Evolutionary conservation across 2,113 vertebrate species (phyloP).

Genomic region (Numida meleagris): DNA sequence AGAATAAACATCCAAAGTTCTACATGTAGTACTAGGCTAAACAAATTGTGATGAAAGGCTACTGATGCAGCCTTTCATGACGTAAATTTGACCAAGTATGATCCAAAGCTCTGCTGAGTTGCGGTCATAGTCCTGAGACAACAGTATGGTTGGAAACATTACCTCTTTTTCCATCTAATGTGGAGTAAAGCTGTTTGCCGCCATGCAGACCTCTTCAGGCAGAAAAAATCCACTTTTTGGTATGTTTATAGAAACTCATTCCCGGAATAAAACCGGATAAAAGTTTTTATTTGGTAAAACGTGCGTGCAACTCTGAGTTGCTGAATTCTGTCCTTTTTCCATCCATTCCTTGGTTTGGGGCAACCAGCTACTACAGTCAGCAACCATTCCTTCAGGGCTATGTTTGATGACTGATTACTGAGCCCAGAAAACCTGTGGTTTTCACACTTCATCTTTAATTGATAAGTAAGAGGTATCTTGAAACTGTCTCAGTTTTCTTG

Average conservation of each 20-base stretch:
- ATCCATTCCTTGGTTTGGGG: neutral
- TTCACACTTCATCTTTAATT: neutral
- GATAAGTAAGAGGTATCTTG: neutral
- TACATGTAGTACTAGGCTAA: too few relatives aligned
- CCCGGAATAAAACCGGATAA: neutral
- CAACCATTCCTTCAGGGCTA: neutral
- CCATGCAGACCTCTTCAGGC: neutral
- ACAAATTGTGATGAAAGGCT: too few relatives aligned
- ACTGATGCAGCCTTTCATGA: too few relatives aligned
- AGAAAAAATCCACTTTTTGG: neutral
- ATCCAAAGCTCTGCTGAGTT: too few relatives aligned
- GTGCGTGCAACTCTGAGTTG: rapidly evolving
- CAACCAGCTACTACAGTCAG: neutral
- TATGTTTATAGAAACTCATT: neutral
- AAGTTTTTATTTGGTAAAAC: neutral
- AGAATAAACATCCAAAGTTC: too few relatives aligned
- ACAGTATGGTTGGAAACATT: too few relatives aligned
- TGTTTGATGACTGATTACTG: neutral
- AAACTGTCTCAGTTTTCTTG: neutral
- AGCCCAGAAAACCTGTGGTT: neutral
- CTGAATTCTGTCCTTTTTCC: neutral
- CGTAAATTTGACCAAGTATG: too few relatives aligned
- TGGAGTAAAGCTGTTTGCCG: neutral
- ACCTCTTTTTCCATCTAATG: neutral
- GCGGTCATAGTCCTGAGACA: too few relatives aligned